Evolutionary conservation across 2,113 vertebrate genomes (phyloP).

Genomic region (Amblyornis subalaris): DNA sequence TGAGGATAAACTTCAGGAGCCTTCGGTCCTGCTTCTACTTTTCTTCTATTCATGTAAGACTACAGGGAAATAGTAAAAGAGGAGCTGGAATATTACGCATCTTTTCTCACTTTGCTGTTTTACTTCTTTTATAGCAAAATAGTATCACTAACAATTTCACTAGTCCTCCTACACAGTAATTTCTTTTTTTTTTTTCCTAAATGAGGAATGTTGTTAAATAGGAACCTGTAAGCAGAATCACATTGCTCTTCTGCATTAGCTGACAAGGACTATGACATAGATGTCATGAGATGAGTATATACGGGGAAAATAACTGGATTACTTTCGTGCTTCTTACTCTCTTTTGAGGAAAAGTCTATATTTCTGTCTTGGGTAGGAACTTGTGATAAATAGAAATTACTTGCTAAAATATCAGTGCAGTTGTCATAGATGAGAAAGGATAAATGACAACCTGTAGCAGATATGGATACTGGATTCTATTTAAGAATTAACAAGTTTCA

Average conservation of each 20-base stretch:
- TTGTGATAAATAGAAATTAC: not conserved
- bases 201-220: not conserved
- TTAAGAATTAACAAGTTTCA: not conserved
- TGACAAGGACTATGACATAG: not conserved
- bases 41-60: not conserved
- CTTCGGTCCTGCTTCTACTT: not conserved
- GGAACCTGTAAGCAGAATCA: not conserved
- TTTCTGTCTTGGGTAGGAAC: not conserved
- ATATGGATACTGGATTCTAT: not conserved
- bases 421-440: not conserved
- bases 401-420: not conserved
- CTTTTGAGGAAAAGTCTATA: not conserved
- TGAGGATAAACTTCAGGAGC: not conserved
- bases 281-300: not conserved
- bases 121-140: not conserved
- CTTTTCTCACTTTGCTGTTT: not conserved
- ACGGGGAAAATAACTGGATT: not conserved
- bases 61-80: not conserved
- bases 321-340: not conserved
- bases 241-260: not conserved
- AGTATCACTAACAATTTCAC: not conserved
- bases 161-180: not conserved
- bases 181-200: not conserved
- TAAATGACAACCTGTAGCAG: not conserved
- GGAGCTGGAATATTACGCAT: not conserved